Evolutionary conservation across 2,888 invertebrate genomes (phyloP), one percentile per base, ranked within the genome.

Genomic region (Platycnemis pennipes): DNA sequence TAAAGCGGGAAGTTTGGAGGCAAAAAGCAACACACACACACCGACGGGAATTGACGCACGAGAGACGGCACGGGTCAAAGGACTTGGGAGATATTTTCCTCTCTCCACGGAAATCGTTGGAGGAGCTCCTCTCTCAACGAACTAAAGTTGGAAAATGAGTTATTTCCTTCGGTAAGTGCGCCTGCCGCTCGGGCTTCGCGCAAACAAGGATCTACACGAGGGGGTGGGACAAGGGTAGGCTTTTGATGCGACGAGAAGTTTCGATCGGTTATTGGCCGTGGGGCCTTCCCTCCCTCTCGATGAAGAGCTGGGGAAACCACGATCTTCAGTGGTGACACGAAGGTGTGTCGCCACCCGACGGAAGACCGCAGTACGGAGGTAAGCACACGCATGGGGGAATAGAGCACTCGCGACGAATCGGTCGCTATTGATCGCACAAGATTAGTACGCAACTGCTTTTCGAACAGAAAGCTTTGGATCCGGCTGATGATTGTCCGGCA

Each of bases 11-110:
- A 77, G 77, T 77, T 37, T 5, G 77, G 77, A 77, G 37, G 77
- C 77, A 77, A 37, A 77, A 77, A 77, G 13, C 77, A 77, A 11
- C 77, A 13, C 77, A 77, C 77, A 31, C 22, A 77, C 77, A 77
- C 26, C 11, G 13, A 49, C 49, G 19, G 49, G 77, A 37, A 11
- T 37, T 11, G 37, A 77, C 31, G 77, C 11, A n/a, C n/a, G n/a
- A n/a, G n/a, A 77, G 77, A 63, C 19, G 63, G 63, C 63, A 63
- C 22, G 63, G 63, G 77, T 77, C 77, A 77, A 77, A 77, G 77
- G 77, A 77, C 77, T 11, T 13, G 1, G 77, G 26, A 37, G 11
- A 37, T 7, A 11, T 37, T 77, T 37, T 26, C 37, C 37, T 77
- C 11, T 16, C 37, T 11, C 77, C 7, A 77, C 77, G 37, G 77